Percentiles rank a stretch among this genome's conserved stretches.
These are phyloP conservation scores for Channallabes apus DNA, from an alignment of 2,797 vertebrate genomes.

Conservation along the genomic window DNA sequence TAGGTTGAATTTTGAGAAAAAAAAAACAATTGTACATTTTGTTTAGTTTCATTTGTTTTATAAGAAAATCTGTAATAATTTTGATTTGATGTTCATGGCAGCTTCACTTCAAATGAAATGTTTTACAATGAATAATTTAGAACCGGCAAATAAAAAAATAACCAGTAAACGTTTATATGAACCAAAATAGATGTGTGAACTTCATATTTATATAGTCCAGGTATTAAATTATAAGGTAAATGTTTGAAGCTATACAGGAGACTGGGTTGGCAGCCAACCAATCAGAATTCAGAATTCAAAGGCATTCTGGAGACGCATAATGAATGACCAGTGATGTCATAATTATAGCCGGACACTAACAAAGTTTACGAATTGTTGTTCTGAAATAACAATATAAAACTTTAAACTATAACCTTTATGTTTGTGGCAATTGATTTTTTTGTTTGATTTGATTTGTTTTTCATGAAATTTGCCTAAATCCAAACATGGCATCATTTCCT, in stretches of 20 bases:
- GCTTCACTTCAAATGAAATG: too few relatives aligned
- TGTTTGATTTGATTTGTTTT: too few relatives aligned
- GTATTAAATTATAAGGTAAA: background rate
- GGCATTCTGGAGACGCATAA: background rate
- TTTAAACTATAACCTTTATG: background rate
- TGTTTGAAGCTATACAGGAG: background rate
- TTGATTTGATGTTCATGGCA: too few relatives aligned
- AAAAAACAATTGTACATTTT: too few relatives aligned
- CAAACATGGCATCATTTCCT: background rate
- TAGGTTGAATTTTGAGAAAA: background rate
- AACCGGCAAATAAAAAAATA: too few relatives aligned
- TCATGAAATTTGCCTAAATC: background rate
- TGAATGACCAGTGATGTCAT: background rate
- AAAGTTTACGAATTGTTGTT: background rate
- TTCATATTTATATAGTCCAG: background rate
- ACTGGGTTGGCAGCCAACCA: background rate
- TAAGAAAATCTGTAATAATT: too few relatives aligned
- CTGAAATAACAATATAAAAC: background rate
- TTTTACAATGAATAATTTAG: too few relatives aligned
- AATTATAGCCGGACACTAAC: background rate
- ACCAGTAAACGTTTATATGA: too few relatives aligned
- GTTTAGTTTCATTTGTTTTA: too few relatives aligned
- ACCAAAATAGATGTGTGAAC: too few relatives aligned
- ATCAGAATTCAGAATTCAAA: background rate
- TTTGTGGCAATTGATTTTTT: background rate